These are phyloP conservation scores for Squalus acanthias DNA, from an alignment of 2,797 vertebrate genomes.

Conservation along the genomic window DNA sequence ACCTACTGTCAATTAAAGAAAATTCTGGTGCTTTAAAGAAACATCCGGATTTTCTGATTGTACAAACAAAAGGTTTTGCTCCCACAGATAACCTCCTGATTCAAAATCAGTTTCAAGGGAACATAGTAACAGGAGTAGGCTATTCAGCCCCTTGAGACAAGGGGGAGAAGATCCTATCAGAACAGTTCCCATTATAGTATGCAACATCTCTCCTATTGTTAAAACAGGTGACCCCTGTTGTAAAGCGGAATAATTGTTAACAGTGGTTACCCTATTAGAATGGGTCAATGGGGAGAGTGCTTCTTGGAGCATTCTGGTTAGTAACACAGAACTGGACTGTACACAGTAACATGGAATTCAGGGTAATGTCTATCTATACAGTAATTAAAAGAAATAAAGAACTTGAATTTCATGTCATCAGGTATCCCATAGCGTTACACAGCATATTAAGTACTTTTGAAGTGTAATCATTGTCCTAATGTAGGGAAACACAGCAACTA, in stretches of 20 bases:
- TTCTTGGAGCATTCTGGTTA: too few relatives aligned
- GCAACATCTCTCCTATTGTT: neutral
- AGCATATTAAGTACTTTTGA: neutral
- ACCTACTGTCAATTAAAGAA: too few relatives aligned
- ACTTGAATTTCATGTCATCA: neutral
- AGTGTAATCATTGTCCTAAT: neutral
- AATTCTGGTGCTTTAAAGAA: too few relatives aligned
- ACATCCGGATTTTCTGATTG: too few relatives aligned
- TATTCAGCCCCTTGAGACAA: neutral
- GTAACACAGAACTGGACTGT: too few relatives aligned
- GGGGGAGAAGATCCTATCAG: neutral
- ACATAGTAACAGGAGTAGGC: neutral
- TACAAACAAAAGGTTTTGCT: too few relatives aligned
- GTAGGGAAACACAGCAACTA: neutral
- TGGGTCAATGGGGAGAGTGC: too few relatives aligned
- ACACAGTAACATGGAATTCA: too few relatives aligned
- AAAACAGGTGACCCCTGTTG: neutral
- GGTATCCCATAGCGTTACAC: too few relatives aligned
- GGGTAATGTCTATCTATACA: too few relatives aligned
- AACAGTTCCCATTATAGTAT: neutral
- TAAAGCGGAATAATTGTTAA: neutral
- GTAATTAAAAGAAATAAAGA: neutral
- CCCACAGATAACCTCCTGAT: too few relatives aligned
- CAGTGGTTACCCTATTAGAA: neutral
- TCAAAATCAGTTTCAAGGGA: neutral